A percentile compares a stretch with the other conserved stretches of the same genome.
phyloP scores from a whole-genome alignment of 1,140 invertebrate genomes.

The Campoletis sonorensis region DNA sequence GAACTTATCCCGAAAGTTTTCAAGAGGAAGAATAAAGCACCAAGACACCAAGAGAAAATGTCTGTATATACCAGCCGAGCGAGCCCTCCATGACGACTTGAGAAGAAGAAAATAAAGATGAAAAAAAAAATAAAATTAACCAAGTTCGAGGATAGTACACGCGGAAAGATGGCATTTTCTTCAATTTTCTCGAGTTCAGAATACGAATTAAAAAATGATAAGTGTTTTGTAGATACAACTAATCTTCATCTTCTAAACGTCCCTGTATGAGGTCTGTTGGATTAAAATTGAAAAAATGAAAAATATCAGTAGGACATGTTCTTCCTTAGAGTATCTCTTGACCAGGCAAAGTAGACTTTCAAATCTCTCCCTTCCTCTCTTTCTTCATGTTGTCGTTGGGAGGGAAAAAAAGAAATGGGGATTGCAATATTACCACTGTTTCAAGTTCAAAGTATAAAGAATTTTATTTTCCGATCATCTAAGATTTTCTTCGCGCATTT shows the following conservation, averaged over 20 bases:
- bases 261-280: neutral
- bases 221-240: neutral
- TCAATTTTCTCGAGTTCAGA: neutral
- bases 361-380: too few species aligned
- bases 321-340: too few species aligned
- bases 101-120: too few species aligned
- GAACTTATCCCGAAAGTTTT: constrained; percentile 65
- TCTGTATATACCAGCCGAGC: constrained; percentile 12
- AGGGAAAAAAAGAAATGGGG: too few species aligned
- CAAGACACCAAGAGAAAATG: constrained; percentile 3
- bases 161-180: neutral
- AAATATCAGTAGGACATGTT: too few species aligned
- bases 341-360: too few species aligned
- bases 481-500: too few species aligned
- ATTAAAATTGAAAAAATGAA: too few species aligned
- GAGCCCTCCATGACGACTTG: neutral
- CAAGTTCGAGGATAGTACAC: neutral
- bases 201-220: neutral
- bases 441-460: too few species aligned
- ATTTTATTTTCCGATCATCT: too few species aligned
- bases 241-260: constrained; percentile 6
- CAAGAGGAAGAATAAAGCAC: constrained; percentile 30
- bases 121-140: neutral
- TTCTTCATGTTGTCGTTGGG: too few species aligned
- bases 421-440: too few species aligned